Percentiles rank a stretch among this genome's conserved stretches.
phyloP scores from a whole-genome alignment of 2,113 vertebrate species.

The Eira barbara region DNA sequence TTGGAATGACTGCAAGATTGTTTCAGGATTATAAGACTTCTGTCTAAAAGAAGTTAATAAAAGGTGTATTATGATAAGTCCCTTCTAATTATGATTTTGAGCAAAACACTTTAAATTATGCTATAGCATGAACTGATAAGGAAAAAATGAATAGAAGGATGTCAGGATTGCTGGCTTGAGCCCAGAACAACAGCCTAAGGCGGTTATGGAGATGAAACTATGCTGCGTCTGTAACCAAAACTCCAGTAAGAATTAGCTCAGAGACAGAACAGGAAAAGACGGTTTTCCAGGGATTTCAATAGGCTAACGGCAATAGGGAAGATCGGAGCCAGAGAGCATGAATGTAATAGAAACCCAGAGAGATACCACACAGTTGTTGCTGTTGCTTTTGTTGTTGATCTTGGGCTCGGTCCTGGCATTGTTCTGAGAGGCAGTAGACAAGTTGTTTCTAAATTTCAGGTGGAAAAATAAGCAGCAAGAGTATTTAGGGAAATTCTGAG shows the following conservation, averaged over 20 bases:
- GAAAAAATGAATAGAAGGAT: background rate
- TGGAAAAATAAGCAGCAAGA: background rate
- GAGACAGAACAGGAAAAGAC: background rate
- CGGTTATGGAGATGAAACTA: background rate
- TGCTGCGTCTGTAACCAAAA: background rate
- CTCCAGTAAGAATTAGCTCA: background rate
- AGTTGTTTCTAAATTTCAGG: background rate
- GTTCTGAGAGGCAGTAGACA: background rate
- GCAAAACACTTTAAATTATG: background rate
- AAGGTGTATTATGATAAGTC: background rate
- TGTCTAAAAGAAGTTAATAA: constrained; percentile 4
- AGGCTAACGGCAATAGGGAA: background rate
- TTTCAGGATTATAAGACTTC: background rate
- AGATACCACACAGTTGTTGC: background rate
- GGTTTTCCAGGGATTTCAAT: background rate
- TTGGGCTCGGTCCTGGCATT: background rate
- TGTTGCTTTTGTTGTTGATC: background rate
- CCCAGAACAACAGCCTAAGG: background rate
- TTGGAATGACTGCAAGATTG: background rate
- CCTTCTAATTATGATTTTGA: constrained; percentile 1
- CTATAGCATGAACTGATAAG: background rate
- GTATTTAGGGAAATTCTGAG: background rate
- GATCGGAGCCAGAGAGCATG: background rate
- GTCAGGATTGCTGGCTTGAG: background rate
- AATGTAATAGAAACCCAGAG: background rate